phyloP scores from a whole-genome alignment of 2,113 vertebrate species.

The Periophthalmodon schlosseri region DNA sequence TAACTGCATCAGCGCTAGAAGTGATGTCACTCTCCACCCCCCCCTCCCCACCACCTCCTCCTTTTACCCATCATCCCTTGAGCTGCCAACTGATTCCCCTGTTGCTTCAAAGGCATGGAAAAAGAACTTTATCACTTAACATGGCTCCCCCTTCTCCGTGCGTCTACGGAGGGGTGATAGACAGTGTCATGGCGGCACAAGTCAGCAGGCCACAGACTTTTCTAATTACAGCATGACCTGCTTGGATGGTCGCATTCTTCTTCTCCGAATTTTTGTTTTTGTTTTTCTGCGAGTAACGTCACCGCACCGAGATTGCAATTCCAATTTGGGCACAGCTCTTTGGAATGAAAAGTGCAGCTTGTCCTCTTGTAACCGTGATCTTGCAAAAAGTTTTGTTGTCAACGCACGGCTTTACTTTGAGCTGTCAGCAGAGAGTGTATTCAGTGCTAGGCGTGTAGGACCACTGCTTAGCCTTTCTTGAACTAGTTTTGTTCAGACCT shows the following conservation, averaged over 20 bases:
- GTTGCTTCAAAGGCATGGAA: constrained; percentile 57
- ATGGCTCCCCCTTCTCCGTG: constrained; percentile 44
- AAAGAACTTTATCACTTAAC: constrained; percentile 59
- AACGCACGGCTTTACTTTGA: constrained; percentile 47
- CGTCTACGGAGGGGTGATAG: constrained; percentile 55
- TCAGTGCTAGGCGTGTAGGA: constrained; percentile 25
- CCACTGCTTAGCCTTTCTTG: constrained; percentile 27
- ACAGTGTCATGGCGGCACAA: constrained; percentile 50
- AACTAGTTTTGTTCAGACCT: constrained; percentile 41
- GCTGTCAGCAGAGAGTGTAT: constrained; percentile 41
- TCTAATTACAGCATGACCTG: constrained; percentile 67
- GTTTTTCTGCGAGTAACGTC: constrained; percentile 25
- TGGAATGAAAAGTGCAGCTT: neutral
- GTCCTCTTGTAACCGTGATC: constrained; percentile 19
- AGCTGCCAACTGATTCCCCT: constrained; percentile 21
- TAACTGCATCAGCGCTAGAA: constrained; percentile 20
- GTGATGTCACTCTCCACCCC: constrained; percentile 49
- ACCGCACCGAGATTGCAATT: constrained; percentile 10
- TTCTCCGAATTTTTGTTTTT: constrained; percentile 41
- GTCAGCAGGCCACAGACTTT: constrained; percentile 62
- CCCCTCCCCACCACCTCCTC: neutral
- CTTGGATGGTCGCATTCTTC: constrained; percentile 58
- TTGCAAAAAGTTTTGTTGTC: constrained; percentile 24
- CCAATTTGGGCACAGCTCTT: neutral
- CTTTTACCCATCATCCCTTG: constrained; percentile 2